Evolutionary conservation across 2,888 invertebrate genomes (phyloP), one percentile per base, ranked within the genome.

Genomic region (Oeneis ivallda): DNA sequence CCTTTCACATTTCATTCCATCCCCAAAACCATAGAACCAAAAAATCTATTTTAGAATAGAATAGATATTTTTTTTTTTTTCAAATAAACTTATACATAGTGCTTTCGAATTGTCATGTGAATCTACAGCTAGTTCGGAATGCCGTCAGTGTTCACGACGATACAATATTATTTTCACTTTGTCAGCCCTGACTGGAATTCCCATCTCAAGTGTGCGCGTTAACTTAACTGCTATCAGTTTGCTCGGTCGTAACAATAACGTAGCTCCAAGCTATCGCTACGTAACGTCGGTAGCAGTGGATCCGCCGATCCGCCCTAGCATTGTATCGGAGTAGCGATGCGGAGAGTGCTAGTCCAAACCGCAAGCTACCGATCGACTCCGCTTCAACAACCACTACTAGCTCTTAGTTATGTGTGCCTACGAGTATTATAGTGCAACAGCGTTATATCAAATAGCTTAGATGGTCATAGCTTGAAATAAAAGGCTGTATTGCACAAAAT

Each of bases 361-460:
- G 53, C 66, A 63, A 54, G 34, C 62, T 62, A 64, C 47, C 65
- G 56, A 58, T 65, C 53, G 62, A 67, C 61, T 65, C 34, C 45
- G 66, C 59, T 67, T 37, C 37, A 67, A 53, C 60, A 41, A 41
- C 62, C 56, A 50, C 47, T 64, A 50, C 47, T 64, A 54, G 54
- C 41, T 41, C 63, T 67, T 26, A n/a, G 63, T 56, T 43, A 41
- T 50, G 43, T 66, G 47, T 59, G 19, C 17, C 17, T 34, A 37
- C 17, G 11, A 19, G 39, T 37, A 34, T 50, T 6, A 34, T 34
- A 32, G 10, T 19, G 19, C 9, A 17, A 11, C 1, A 34, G 2
- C 13, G 32, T 34, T 8, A 26, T 26, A 37, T 53, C n/a, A 49
- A 49, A 17, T 43, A 43, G 41, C 13, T 43, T 11, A 43, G 13